Percentiles rank a stretch among this genome's conserved stretches.
These are phyloP conservation scores for Peucedramus taeniatus DNA, from an alignment of 2,113 vertebrate species.

Conservation along the genomic window DNA sequence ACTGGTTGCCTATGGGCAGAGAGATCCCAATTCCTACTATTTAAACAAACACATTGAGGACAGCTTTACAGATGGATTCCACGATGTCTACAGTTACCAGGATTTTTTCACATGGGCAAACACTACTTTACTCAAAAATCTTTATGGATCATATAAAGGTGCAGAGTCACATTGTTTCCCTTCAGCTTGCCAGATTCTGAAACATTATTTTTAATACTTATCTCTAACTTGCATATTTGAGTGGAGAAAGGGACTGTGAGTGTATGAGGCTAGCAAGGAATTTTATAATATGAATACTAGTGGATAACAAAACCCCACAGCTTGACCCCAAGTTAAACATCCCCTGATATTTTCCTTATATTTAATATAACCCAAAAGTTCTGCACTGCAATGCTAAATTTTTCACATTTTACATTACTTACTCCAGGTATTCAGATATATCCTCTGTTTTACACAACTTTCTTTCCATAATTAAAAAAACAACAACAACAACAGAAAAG, in stretches of 20 bases:
- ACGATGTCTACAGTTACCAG: conserved; percentile 74
- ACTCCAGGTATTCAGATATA: not conserved
- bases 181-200: not conserved
- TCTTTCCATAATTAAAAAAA: not conserved
- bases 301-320: not conserved
- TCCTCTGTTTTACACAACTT: not conserved
- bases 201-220: not conserved
- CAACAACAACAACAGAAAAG: not conserved
- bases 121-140: conserved; percentile 80
- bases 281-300: not conserved
- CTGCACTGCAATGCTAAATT: not conserved
- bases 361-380: not conserved
- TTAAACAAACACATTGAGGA: conserved; percentile 85
- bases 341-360: not conserved
- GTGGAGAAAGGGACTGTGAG: not conserved
- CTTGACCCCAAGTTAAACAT: not conserved
- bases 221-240: not conserved
- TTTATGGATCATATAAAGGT: conserved; percentile 87
- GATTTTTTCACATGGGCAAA: conserved; percentile 90
- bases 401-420: not conserved
- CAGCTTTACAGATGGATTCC: conserved; percentile 83
- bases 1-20: conserved; percentile 89
- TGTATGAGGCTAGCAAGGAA: not conserved
- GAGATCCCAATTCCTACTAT: conserved; percentile 88
- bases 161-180: not conserved